These are phyloP conservation scores for Formica exsecta DNA, from an alignment of 1,140 invertebrate species.

Conservation along the genomic window DNA sequence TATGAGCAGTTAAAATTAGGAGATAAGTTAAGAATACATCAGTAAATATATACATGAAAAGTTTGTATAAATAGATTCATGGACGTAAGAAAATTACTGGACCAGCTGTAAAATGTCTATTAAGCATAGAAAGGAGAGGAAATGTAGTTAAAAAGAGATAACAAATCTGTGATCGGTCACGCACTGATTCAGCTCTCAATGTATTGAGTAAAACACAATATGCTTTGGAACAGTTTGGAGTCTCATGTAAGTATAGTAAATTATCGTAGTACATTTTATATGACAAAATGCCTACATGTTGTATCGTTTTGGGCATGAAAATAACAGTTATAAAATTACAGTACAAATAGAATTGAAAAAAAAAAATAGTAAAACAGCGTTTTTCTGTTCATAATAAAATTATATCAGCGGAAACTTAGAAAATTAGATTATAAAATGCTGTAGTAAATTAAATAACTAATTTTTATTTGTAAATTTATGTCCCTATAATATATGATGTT, in stretches of 20 bases:
- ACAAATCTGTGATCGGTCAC: neutral
- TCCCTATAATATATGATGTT: neutral
- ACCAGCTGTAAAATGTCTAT: neutral
- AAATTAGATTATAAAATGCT: neutral
- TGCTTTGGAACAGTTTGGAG: neutral
- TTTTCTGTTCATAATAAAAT: slow-evolving; percentile 4
- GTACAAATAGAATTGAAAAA: neutral
- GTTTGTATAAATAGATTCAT: slow-evolving; percentile 36
- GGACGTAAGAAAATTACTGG: slow-evolving; percentile 6
- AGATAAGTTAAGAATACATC: neutral
- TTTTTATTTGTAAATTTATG: neutral
- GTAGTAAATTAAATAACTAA: neutral
- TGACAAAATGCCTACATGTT: slow-evolving; percentile 17
- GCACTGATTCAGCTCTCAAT: neutral
- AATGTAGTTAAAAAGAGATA: neutral
- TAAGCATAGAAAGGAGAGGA: neutral
- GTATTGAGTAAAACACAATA: neutral
- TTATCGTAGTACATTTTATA: slow-evolving; percentile 23
- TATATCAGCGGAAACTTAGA: neutral
- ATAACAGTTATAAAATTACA: neutral
- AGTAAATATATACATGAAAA: neutral
- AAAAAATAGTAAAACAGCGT: neutral
- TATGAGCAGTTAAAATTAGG: slow-evolving; percentile 20
- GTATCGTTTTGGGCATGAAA: neutral
- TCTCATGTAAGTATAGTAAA: slow-evolving; percentile 22